Evolutionary conservation across 2,888 invertebrate genomes (phyloP), one percentile per base, ranked within the genome.

Genomic region (Epiblema foenella): DNA sequence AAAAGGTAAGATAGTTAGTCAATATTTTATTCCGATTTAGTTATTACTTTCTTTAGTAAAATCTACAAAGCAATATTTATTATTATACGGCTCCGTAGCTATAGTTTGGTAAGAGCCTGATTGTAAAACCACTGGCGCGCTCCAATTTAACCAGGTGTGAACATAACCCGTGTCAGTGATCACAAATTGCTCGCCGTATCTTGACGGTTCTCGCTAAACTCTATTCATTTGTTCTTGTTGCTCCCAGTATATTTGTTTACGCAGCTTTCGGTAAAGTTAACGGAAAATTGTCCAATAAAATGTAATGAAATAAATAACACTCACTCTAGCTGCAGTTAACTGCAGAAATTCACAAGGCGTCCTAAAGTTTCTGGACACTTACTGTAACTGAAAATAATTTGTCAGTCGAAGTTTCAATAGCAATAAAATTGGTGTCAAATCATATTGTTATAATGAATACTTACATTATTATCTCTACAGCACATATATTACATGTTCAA

Each of bases 181-280:
- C 86, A 86, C 86, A 86, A 86, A 87, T 87, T 85, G 80, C 82
- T 80, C 75, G 77, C 79, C 80, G 80, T 83, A 82, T 83, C 84
- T 82, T 80, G 80, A 86, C 81, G 86, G 88, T 86, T 83, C 81
- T 81, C 78, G 78, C 81, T 87, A 85, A 86, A 86, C 85, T 85
- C 81, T 85, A 85, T 82, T 83, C 81, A 88, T 88, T 87, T 86
- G 85, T 88, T 83, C 84, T 85, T 80, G 84, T 85, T 84, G 82
- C 82, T 79, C 78, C 80, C 77, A 75, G 77, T 81, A 82, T 83
- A 82, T 83, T 82, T 83, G 82, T 84, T 81, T 78, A 83, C 79
- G 77, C 75, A 79, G 81, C 78, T 84, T 83, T 69, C 69, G 62
- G 62, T 67, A 75, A 76, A 83, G 78, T 74, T 71, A 73, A 77